Evolutionary conservation across 2,797 vertebrate genomes (phyloP).

Genomic region (Paedocypris micromegethes): DNA sequence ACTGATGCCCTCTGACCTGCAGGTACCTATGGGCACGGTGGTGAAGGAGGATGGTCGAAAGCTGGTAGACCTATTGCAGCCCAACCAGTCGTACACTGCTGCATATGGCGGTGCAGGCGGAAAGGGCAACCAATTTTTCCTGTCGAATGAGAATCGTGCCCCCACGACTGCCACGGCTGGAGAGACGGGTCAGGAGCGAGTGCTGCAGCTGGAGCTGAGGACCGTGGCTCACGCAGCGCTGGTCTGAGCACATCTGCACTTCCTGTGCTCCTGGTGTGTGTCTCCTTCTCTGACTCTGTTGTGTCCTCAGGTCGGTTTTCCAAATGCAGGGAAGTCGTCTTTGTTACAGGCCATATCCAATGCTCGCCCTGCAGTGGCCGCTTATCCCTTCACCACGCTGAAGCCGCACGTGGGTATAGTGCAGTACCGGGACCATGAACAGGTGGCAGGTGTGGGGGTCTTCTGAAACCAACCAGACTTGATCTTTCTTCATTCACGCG

Average conservation of each 20-base stretch:
- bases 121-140: conserved; percentile 90
- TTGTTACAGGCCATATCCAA: conserved; percentile 86
- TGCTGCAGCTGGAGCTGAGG: conserved; percentile 83
- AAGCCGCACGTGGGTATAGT: conserved; percentile 90
- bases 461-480: no score
- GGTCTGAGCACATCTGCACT: conserved; percentile 62
- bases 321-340: conserved; percentile 95
- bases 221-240: conserved; percentile 91
- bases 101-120: conserved; percentile 84
- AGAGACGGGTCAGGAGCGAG: conserved; percentile 74
- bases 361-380: conserved; percentile 84
- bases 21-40: conserved; percentile 89
- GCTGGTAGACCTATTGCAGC: conserved; percentile 74
- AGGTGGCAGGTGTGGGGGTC: conserved; percentile 79
- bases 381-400: conserved; percentile 93
- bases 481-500: no score
- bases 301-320: conserved; percentile 83
- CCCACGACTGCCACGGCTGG: conserved; percentile 74
- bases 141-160: conserved; percentile 88
- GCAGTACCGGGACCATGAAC: conserved; percentile 81
- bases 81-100: conserved; percentile 79
- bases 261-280: neutral
- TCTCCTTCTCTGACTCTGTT: neutral
- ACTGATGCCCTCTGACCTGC: neutral
- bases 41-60: conserved; percentile 76